Evolutionary conservation across 2,113 vertebrate species (phyloP), one percentile per base, ranked within the genome.

Genomic region (Pseudonaja textilis): DNA sequence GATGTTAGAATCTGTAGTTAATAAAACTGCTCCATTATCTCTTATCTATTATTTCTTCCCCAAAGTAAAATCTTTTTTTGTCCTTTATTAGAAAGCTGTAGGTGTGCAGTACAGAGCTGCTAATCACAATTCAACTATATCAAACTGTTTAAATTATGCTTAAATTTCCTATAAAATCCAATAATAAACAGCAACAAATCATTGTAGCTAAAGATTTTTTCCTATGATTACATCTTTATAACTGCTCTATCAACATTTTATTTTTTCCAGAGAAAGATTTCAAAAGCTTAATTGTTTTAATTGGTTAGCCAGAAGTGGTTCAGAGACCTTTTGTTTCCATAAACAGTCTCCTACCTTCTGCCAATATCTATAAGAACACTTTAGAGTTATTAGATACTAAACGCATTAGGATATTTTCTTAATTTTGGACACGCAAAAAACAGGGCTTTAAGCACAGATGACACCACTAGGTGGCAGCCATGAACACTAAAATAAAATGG

Each of bases 341-440:
- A 93, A 93, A 86, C 96, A 96, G 96, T 91, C 92, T 94, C 59
- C 2, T 39, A 69, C 22, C 90, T 23, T 55, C 93, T 93, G 95
- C 89, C 61, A 96, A 89, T 94, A 95, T 91, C 91, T 93, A 92
- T 64, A 64, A 91, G 88, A 96, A 94, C 89, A 55, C 69, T 92
- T 95, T 95, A 64, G 34, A 5, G 52, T 85, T 95, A 57, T 92
- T 94, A 57, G 4, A 26, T 29, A 7, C 50, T 90, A 64, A 45
- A 45, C 9, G 0, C 34, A 55, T 23, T 55, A 85, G 34, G 12
- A 42, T 91, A 7, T 29, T 56, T 56, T 45, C 23, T 7, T 91
- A 26, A 50, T 85, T 86, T 86, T 23, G 29, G 34, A 91, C 20
- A n/a, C 29, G 42, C 39, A 59, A 59, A 45, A 25, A 87, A 18